phyloP scores from a whole-genome alignment of 2,888 invertebrate genomes.

The Agriopis leucophaearia region DNA sequence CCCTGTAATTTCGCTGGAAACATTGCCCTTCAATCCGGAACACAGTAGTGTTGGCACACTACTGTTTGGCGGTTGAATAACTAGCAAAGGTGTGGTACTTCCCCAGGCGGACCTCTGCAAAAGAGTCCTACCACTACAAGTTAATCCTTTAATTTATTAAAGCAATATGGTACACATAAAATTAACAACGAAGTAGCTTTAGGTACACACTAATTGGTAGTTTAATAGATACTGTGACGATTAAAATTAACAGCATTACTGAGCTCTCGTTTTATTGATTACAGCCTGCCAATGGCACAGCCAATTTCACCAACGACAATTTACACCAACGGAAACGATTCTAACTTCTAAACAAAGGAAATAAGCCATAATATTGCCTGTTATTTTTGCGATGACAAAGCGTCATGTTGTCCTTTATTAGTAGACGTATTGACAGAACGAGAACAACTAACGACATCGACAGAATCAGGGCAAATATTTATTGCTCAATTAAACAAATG shows the following conservation, averaged over 20 bases:
- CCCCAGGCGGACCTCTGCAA: no score
- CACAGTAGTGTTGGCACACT: no score
- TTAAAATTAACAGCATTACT: conserved; percentile 66
- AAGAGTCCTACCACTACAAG: no score
- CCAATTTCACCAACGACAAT: conserved; percentile 56
- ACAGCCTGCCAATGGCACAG: conserved; percentile 56
- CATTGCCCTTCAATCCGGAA: no score
- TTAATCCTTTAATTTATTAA: no score
- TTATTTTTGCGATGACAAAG: conserved; percentile 46
- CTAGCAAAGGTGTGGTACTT: no score
- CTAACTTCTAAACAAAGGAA: conserved; percentile 47
- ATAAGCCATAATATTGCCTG: conserved; percentile 56
- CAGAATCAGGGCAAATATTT: conserved; percentile 77
- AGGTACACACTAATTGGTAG: conserved; percentile 52
- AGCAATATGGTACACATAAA: conserved; percentile 26
- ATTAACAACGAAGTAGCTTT: conserved; percentile 19
- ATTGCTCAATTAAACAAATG: conserved; percentile 79
- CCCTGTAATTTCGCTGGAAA: no score
- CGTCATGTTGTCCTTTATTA: conserved; percentile 69
- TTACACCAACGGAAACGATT: conserved; percentile 46
- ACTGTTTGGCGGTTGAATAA: no score
- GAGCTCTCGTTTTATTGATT: conserved; percentile 61
- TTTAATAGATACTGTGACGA: conserved; percentile 60
- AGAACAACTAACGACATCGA: conserved; percentile 76
- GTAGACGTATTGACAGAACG: conserved; percentile 78